Percentiles rank a stretch among this genome's conserved stretches.
phyloP scores from a whole-genome alignment of 1,140 invertebrate species.

The Diplogasteroides magnus region DNA sequence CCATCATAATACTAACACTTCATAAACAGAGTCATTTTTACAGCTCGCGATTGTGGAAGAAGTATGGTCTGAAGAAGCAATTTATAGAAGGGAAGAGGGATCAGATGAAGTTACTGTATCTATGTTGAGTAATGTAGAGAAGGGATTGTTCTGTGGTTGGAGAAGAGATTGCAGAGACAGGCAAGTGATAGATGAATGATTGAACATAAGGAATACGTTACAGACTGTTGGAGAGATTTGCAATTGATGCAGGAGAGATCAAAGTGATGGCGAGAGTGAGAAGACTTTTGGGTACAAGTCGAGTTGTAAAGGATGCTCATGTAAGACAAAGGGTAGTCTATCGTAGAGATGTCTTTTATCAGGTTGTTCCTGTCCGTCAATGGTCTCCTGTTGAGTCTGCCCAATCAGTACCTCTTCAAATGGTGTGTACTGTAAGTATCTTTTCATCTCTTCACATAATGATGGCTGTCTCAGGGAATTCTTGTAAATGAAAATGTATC shows the following conservation, averaged over 20 bases:
- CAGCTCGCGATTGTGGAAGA: neutral
- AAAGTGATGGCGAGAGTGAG: slow-evolving; percentile 70
- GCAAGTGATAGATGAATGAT: no score
- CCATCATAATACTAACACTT: no score
- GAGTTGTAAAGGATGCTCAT: slow-evolving; percentile 18
- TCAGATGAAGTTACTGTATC: slow-evolving; percentile 2
- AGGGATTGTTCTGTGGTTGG: neutral
- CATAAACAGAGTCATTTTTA: no score
- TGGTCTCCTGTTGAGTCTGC: neutral
- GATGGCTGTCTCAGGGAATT: neutral
- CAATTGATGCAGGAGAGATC: slow-evolving; percentile 63
- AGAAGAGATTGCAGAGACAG: neutral
- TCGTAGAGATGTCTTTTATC: no score
- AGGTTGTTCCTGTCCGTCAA: neutral
- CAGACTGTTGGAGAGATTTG: slow-evolving; percentile 8
- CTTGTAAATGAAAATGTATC: slow-evolving; percentile 60
- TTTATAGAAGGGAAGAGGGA: neutral
- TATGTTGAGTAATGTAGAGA: neutral
- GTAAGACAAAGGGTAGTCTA: neutral
- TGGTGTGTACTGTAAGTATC: neutral
- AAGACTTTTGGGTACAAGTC: slow-evolving; percentile 67
- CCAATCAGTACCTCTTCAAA: neutral
- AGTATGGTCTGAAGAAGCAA: slow-evolving; percentile 3
- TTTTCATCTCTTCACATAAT: neutral
- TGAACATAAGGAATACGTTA: neutral